Percentiles rank a stretch among this genome's conserved stretches.
phyloP scores from a whole-genome alignment of 2,797 vertebrate genomes.

The Platalea minor region DNA sequence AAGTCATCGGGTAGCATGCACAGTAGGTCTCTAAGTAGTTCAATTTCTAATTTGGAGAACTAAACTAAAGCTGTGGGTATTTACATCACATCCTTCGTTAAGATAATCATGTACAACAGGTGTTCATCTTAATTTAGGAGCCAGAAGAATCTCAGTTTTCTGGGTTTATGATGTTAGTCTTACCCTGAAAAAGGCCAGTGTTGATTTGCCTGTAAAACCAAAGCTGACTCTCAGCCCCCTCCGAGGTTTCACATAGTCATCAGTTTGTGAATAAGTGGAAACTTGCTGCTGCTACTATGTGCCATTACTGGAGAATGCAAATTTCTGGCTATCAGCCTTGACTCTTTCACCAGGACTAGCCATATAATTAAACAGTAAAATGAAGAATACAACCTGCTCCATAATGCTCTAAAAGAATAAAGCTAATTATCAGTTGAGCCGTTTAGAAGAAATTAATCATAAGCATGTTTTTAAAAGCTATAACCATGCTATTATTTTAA shows the following conservation, averaged over 20 bases:
- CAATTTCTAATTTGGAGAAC: not conserved
- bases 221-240: not conserved
- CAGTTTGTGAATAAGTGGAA: not conserved
- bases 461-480: not conserved
- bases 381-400: not conserved
- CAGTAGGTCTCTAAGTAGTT: not conserved
- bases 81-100: not conserved
- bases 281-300: not conserved
- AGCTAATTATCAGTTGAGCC: not conserved
- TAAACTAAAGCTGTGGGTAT: not conserved
- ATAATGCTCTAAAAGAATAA: not conserved
- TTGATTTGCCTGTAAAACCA: not conserved
- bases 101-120: not conserved
- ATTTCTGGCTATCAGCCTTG: not conserved
- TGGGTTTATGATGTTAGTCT: not conserved
- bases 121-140: not conserved
- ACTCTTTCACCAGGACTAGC: not conserved
- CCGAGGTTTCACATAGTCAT: not conserved
- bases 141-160: not conserved
- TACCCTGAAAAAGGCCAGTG: not conserved
- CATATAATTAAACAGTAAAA: not conserved
- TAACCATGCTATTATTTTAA: not conserved
- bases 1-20: not conserved
- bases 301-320: not conserved
- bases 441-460: not conserved